These are phyloP conservation scores for Catagonus wagneri DNA, from an alignment of 2,113 vertebrate genomes.

Conservation along the genomic window DNA sequence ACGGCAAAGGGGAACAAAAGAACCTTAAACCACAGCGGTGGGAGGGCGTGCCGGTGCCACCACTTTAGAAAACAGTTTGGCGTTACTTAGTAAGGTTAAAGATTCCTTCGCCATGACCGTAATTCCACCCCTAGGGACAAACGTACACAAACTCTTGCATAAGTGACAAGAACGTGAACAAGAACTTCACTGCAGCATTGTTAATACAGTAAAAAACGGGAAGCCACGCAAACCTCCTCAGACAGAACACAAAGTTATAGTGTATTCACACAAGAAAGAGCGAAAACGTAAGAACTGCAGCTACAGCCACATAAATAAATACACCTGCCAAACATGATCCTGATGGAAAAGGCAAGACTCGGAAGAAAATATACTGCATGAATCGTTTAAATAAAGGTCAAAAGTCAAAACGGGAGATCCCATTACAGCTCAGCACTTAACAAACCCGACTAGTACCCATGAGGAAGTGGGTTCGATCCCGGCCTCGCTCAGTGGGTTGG, in stretches of 20 bases:
- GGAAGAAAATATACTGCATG: background rate
- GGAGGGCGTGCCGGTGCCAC: background rate
- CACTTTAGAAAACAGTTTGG: background rate
- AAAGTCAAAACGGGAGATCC: background rate
- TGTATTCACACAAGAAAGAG: background rate
- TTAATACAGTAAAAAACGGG: background rate
- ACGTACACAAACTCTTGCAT: background rate
- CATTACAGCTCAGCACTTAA: too few species aligned
- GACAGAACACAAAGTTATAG: background rate
- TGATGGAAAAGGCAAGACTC: background rate
- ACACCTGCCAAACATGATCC: background rate
- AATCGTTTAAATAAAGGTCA: background rate
- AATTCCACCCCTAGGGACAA: background rate
- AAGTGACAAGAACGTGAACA: background rate
- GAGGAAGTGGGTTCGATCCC: too few species aligned
- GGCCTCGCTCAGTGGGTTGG: too few species aligned
- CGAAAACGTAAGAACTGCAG: background rate
- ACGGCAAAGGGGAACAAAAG: background rate
- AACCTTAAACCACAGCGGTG: background rate
- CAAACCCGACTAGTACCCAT: too few species aligned
- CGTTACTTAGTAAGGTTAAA: background rate
- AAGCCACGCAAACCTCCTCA: background rate
- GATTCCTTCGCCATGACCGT: background rate
- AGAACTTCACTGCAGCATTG: background rate
- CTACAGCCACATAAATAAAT: background rate